phyloP scores from a whole-genome alignment of 2,888 invertebrate species.

The Melitaea athalia region DNA sequence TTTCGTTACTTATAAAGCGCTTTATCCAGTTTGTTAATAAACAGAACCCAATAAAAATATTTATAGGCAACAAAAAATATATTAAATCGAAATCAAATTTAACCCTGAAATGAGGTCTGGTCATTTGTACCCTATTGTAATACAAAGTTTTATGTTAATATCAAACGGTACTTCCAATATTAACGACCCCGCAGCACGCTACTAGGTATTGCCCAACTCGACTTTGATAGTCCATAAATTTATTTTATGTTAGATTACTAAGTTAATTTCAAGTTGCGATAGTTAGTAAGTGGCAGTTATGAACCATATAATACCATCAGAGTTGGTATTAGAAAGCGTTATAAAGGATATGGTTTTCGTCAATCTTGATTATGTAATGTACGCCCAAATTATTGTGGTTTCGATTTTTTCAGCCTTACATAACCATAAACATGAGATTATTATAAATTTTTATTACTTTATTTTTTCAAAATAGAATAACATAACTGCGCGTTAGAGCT shows the following conservation, averaged over 20 bases:
- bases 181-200: conserved; percentile 48
- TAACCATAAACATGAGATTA: background rate
- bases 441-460: background rate
- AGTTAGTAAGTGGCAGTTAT: conserved; percentile 41
- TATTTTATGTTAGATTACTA: conserved; percentile 48
- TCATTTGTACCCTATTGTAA: conserved; percentile 39
- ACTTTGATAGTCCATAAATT: conserved; percentile 45
- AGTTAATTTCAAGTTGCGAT: conserved; percentile 53
- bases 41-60: background rate
- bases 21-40: too few species aligned
- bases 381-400: background rate
- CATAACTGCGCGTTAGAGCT: too few species aligned
- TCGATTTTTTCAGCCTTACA: background rate
- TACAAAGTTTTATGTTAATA: conserved; percentile 42
- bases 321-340: conserved; percentile 36
- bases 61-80: conserved; percentile 10
- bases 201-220: conserved; percentile 38
- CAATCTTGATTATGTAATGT: conserved; percentile 30
- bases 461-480: background rate
- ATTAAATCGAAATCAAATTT: conserved; percentile 27
- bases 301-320: conserved; percentile 32
- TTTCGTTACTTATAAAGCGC: too few species aligned
- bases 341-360: conserved; percentile 33
- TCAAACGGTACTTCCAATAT: conserved; percentile 37
- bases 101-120: conserved; percentile 31